phyloP scores from a whole-genome alignment of 2,888 invertebrate genomes.

The Melikaiella ostensackeni region DNA sequence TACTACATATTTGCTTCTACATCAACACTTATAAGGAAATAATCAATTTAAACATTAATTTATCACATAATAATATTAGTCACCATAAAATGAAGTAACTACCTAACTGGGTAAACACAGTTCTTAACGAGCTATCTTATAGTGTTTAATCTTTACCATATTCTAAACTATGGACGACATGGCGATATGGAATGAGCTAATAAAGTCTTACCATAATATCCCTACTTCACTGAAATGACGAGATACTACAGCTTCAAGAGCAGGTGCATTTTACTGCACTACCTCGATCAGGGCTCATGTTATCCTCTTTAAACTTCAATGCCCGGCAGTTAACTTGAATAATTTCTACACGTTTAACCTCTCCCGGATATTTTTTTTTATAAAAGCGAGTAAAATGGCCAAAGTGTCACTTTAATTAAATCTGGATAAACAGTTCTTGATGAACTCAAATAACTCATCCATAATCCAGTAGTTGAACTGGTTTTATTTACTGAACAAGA shows the following conservation, averaged over 20 bases:
- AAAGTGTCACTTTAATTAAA: background rate
- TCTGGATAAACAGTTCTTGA: background rate
- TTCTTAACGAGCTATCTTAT: background rate
- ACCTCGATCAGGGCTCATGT: conserved; percentile 5
- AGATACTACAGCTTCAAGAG: conserved; percentile 6
- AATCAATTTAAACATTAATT: background rate
- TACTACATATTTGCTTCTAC: background rate
- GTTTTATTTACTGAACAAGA: background rate
- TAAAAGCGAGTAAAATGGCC: no score
- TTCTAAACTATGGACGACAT: background rate
- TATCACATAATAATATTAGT: background rate
- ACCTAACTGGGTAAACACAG: conserved; percentile 18
- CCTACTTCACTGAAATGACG: conserved; percentile 21
- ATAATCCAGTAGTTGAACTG: background rate
- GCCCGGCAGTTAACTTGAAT: conserved; percentile 5
- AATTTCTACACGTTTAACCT: conserved; percentile 7
- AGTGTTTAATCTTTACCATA: background rate
- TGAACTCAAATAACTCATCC: background rate
- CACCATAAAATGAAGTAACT: conserved; percentile 6
- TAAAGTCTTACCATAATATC: conserved; percentile 26
- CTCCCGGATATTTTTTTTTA: background rate
- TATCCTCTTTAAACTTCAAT: conserved; percentile 16
- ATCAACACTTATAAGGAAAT: no score
- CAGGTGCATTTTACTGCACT: conserved; percentile 18
- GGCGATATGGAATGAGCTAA: conserved; percentile 12